Conservation (phyloP, 2,888 invertebrate species). For the Drosophila kambysellisi region DNA sequence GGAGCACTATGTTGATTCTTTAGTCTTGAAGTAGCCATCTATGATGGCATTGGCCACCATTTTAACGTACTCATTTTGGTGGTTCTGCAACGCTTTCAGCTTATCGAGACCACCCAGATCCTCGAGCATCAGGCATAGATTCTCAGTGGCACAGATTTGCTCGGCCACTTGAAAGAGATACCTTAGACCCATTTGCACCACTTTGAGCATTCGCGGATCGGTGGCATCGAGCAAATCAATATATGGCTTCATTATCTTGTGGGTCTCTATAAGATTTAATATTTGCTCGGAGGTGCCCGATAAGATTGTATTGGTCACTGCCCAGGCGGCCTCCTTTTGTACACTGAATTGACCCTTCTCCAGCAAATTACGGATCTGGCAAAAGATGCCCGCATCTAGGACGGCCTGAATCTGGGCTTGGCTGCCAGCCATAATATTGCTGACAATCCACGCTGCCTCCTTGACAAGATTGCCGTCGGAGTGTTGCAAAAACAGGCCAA, state of each 20-base stretch:
- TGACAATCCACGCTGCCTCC: constrained; percentile 91
- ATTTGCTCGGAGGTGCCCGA: constrained; percentile 93
- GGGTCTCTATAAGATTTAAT: constrained; percentile 88
- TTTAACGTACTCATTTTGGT: constrained; percentile 94
- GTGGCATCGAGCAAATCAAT: constrained; percentile 91
- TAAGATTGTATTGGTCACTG: constrained; percentile 95
- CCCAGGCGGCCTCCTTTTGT: constrained; percentile 97
- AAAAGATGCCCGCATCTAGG: constrained; percentile 87
- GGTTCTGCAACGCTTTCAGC: constrained; percentile 94
- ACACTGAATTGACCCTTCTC: constrained; percentile 89
- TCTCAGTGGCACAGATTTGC: constrained; percentile 91
- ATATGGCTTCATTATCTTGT: constrained; percentile 90
- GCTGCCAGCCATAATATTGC: constrained; percentile 97
- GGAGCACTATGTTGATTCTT: background rate
- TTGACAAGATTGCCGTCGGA: constrained; percentile 84
- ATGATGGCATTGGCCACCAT: constrained; percentile 91
- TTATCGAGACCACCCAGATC: constrained; percentile 96
- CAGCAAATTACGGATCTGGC: constrained; percentile 79
- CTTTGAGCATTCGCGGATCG: constrained; percentile 91
- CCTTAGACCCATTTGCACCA: constrained; percentile 91
- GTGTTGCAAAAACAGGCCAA: constrained; percentile 89
- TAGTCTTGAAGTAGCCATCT: constrained; percentile 89
- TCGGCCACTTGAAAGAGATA: constrained; percentile 92
- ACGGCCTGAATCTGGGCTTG: constrained; percentile 91
- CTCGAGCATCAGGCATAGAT: constrained; percentile 93